Evolutionary conservation across 2,888 invertebrate genomes (phyloP).

Genomic region (Morpho deidamia): DNA sequence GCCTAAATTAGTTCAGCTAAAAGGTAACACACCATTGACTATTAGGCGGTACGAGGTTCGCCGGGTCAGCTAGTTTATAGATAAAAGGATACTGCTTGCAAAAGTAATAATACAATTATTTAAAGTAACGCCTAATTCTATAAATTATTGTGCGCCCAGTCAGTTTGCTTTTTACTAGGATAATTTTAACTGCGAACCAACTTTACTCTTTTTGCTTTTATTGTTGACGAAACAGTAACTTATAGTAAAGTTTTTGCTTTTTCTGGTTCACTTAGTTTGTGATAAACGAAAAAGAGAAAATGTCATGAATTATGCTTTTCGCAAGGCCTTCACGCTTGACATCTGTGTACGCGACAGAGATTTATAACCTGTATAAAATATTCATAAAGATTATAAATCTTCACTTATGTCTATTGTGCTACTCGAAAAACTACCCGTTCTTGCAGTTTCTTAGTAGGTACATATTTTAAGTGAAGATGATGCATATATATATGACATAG

Average conservation of each 20-base stretch:
- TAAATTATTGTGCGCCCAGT: neutral
- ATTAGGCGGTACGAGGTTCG: too few species aligned
- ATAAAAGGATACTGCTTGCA: too few species aligned
- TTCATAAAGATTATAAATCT: neutral
- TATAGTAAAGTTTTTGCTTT: conserved; percentile 1
- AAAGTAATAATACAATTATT: too few species aligned
- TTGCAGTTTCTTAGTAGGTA: too few species aligned
- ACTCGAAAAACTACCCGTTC: neutral
- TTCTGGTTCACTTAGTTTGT: neutral
- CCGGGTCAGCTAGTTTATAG: too few species aligned
- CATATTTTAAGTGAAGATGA: too few species aligned
- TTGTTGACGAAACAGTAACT: neutral
- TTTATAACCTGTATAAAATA: neutral
- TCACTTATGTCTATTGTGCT: neutral
- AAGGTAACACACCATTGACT: too few species aligned
- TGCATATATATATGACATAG: too few species aligned
- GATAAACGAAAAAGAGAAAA: neutral
- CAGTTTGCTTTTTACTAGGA: conserved; percentile 4
- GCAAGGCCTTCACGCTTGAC: neutral
- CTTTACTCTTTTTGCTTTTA: conserved; percentile 2
- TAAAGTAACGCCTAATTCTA: too few species aligned
- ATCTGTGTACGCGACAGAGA: neutral
- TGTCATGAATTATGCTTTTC: neutral
- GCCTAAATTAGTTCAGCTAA: too few species aligned
- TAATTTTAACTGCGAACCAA: conserved; percentile 6